These are phyloP conservation scores for Vultur gryphus DNA, from an alignment of 2,797 vertebrate species.

Conservation along the genomic window DNA sequence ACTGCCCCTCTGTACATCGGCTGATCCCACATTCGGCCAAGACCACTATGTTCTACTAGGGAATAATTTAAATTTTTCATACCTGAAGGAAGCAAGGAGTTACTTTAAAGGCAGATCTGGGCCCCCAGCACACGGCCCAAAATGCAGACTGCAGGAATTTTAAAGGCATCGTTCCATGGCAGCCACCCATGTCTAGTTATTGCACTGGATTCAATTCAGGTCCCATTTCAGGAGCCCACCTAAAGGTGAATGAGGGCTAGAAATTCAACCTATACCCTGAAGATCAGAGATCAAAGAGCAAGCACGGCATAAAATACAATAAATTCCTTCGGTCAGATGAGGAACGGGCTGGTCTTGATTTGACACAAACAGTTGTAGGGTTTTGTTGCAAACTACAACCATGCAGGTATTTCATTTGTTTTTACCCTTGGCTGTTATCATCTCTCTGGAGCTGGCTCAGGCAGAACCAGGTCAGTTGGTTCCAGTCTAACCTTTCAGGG, in stretches of 20 bases:
- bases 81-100: neutral
- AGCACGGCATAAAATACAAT: neutral
- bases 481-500: conserved; percentile 47
- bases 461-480: conserved; percentile 53
- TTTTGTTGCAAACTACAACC: conserved; percentile 4
- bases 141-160: neutral
- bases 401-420: conserved; percentile 24
- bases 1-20: fast-evolving
- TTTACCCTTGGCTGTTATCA: conserved; percentile 46
- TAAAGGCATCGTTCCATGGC: neutral
- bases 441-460: conserved; percentile 21
- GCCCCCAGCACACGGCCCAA: neutral
- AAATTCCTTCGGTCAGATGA: neutral
- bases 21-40: neutral
- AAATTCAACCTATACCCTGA: neutral
- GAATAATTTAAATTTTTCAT: neutral
- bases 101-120: neutral
- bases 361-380: neutral
- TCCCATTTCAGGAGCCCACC: neutral
- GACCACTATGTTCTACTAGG: neutral
- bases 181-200: neutral
- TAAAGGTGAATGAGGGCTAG: neutral
- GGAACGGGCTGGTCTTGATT: neutral
- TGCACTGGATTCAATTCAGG: neutral
- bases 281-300: neutral